Evolutionary conservation across 2,797 vertebrate species (phyloP).

Genomic region (Rallus crepitans): DNA sequence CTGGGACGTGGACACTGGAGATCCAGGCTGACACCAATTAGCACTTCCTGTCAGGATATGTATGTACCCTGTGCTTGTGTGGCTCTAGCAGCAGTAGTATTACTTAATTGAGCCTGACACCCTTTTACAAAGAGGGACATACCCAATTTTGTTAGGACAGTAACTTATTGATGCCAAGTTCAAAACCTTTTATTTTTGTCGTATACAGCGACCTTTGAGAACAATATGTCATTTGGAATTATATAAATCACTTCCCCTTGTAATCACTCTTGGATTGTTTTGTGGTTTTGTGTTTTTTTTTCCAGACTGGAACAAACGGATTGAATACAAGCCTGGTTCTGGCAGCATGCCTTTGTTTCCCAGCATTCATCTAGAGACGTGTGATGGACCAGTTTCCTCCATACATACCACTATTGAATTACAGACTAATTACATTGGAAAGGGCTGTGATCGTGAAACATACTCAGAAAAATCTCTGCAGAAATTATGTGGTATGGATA

Average conservation of each 20-base stretch:
- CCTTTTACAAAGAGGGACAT: background rate
- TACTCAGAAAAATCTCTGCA: slow-evolving; percentile 95
- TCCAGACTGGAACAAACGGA: slow-evolving; percentile 90
- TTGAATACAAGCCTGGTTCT: slow-evolving; percentile 93
- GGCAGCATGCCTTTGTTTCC: slow-evolving; percentile 93
- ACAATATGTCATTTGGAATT: background rate
- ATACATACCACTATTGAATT: slow-evolving; percentile 89
- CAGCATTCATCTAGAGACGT: slow-evolving; percentile 92
- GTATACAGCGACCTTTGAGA: background rate
- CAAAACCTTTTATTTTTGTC: background rate
- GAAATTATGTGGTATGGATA: slow-evolving; percentile 91
- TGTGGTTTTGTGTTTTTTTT: background rate
- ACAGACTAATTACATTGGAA: slow-evolving; percentile 92
- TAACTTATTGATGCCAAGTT: background rate
- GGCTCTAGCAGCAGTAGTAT: background rate
- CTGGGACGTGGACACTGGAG: background rate
- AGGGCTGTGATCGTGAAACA: slow-evolving; percentile 93
- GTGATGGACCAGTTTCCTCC: slow-evolving; percentile 90
- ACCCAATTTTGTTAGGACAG: background rate
- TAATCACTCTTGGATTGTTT: background rate
- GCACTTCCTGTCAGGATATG: background rate
- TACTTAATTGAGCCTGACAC: background rate
- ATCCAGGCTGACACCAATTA: background rate
- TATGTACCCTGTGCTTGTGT: background rate
- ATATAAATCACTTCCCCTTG: background rate